A percentile compares a stretch with the other conserved stretches of the same genome.
Conservation (phyloP, 2,113 vertebrate species). For the Sula dactylatra region DNA sequence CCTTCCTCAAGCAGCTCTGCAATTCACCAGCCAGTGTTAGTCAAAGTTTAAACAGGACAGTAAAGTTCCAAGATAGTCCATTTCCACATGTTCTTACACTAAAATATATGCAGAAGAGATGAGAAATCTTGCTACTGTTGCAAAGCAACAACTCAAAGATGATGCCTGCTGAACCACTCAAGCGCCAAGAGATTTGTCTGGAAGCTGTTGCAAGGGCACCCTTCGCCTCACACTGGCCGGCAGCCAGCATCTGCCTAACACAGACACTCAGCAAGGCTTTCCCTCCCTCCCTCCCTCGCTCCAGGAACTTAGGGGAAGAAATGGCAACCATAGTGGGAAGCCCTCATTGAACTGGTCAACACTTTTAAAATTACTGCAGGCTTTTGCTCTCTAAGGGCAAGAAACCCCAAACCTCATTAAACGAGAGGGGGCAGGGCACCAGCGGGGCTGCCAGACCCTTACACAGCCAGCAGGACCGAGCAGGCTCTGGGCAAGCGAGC, state of each 20-base stretch:
- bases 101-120: not conserved
- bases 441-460: not conserved
- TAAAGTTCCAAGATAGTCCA: not conserved
- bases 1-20: not conserved
- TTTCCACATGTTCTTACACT: not conserved
- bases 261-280: not conserved
- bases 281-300: not conserved
- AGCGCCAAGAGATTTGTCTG: not conserved
- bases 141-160: not conserved
- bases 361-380: not conserved
- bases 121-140: not conserved
- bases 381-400: not conserved
- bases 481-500: not conserved
- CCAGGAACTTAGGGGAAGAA: not conserved
- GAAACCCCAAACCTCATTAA: not conserved
- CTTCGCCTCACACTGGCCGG: rapidly evolving
- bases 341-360: not conserved
- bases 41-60: not conserved
- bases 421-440: not conserved
- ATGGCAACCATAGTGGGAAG: rapidly evolving
- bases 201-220: not conserved
- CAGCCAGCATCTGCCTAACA: not conserved
- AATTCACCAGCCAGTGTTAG: not conserved
- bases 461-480: rapidly evolving
- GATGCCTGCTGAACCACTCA: rapidly evolving